These are phyloP conservation scores for Mustela lutreola DNA, from an alignment of 2,113 vertebrate species.

Conservation along the genomic window DNA sequence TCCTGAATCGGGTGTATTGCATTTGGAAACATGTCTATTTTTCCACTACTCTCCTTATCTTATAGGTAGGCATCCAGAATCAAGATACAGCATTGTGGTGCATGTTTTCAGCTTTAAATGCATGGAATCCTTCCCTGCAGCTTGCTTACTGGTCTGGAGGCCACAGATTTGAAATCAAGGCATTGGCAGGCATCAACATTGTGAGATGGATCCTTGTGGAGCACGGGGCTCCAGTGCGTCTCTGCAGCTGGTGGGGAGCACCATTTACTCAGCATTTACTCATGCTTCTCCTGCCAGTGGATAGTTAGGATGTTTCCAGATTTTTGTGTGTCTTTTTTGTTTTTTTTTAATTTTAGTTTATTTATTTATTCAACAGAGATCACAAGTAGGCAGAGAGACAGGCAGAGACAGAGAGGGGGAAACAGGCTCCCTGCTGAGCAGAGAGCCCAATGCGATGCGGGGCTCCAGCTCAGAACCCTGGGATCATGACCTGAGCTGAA, in stretches of 20 bases:
- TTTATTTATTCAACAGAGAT: no score
- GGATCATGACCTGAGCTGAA: no score
- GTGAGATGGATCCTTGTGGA: background rate
- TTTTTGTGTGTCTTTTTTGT: background rate
- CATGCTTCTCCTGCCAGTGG: rapidly evolving
- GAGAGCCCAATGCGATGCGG: no score
- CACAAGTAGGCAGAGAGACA: no score
- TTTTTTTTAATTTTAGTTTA: no score
- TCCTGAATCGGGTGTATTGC: background rate
- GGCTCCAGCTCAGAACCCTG: no score
- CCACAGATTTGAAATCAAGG: no score
- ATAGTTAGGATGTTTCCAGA: background rate
- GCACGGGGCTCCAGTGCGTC: rapidly evolving
- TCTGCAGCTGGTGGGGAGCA: background rate
- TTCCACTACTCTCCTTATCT: background rate
- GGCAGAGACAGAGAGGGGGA: no score
- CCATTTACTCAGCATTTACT: background rate
- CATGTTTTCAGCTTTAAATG: background rate
- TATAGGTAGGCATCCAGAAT: rapidly evolving
- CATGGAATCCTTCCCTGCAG: rapidly evolving
- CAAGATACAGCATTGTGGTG: rapidly evolving
- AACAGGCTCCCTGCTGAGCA: no score
- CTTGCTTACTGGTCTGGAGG: background rate
- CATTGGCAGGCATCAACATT: no score
- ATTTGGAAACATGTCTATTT: background rate